phyloP scores from a whole-genome alignment of 2,797 vertebrate species.

The Masticophis lateralis region DNA sequence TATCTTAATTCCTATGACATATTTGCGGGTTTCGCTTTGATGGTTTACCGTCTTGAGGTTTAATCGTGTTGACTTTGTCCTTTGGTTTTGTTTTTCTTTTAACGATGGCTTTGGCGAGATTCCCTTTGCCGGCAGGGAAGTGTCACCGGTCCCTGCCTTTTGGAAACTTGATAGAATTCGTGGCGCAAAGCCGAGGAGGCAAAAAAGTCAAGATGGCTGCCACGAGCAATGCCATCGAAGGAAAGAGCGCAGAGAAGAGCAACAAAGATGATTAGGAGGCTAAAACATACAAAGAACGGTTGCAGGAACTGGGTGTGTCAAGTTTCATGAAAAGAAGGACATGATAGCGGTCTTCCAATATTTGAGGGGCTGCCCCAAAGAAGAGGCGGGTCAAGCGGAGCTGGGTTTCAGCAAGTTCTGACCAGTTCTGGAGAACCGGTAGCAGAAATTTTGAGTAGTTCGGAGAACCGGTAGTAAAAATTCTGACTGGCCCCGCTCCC shows the following conservation, averaged over 20 bases:
- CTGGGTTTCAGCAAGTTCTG: too few relatives aligned
- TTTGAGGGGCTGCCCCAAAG: too few relatives aligned
- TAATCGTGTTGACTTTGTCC: background rate
- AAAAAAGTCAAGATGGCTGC: background rate
- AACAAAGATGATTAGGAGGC: background rate
- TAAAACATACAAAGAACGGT: too few relatives aligned
- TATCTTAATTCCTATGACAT: background rate
- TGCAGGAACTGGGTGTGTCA: too few relatives aligned
- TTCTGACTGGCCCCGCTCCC: too few relatives aligned
- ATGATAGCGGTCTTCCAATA: too few relatives aligned
- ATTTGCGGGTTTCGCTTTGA: background rate
- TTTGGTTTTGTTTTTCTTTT: background rate
- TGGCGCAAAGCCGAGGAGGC: background rate
- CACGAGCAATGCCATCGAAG: background rate
- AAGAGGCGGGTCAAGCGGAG: too few relatives aligned
- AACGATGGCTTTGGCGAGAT: background rate
- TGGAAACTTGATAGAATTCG: background rate
- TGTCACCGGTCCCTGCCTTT: background rate
- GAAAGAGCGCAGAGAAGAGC: background rate
- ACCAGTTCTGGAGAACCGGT: too few relatives aligned
- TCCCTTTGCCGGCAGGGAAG: background rate
- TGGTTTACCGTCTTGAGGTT: background rate
- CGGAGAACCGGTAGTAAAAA: too few relatives aligned
- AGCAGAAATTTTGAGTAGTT: too few relatives aligned
- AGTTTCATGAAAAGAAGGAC: too few relatives aligned